Evolutionary conservation across 2,888 invertebrate genomes (phyloP).

Genomic region (Creontiades dilutus): DNA sequence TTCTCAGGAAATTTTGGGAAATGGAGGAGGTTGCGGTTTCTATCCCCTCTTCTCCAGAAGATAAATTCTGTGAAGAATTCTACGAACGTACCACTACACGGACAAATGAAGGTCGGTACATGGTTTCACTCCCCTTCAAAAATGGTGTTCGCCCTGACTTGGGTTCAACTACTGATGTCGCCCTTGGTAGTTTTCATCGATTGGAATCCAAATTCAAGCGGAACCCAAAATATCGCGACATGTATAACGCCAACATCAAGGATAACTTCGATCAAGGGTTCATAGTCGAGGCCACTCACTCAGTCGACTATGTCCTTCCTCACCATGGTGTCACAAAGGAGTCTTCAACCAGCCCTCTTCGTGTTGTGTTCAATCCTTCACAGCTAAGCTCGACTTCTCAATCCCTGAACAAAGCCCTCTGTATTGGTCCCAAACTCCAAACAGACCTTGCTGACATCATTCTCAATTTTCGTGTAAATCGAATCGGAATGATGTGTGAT

Average conservation of each 20-base stretch:
- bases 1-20: too few species aligned
- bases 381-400: not conserved
- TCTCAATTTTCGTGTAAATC: not conserved
- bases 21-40: too few species aligned
- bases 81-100: conserved; percentile 27
- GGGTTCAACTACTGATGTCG: conserved; percentile 9
- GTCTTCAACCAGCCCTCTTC: not conserved
- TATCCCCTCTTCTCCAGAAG: too few species aligned
- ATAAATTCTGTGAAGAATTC: conserved; percentile 36
- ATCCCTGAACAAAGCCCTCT: conserved; percentile 36
- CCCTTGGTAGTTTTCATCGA: conserved; percentile 9
- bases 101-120: conserved; percentile 37
- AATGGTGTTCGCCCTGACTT: not conserved
- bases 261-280: conserved; percentile 60
- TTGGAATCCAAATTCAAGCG: conserved; percentile 54
- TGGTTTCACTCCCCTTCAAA: conserved; percentile 36
- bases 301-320: conserved; percentile 64
- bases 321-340: conserved; percentile 69
- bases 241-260: conserved; percentile 47
- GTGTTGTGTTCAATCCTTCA: conserved; percentile 65
- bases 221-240: not conserved
- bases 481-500: conserved; percentile 37
- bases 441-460: conserved; percentile 45
- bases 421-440: conserved; percentile 66
- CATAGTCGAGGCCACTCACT: conserved; percentile 38